Percentiles rank a stretch among this genome's conserved stretches.
Conservation (phyloP, 2,888 invertebrate genomes). For the Leptopterna dolabrata region DNA sequence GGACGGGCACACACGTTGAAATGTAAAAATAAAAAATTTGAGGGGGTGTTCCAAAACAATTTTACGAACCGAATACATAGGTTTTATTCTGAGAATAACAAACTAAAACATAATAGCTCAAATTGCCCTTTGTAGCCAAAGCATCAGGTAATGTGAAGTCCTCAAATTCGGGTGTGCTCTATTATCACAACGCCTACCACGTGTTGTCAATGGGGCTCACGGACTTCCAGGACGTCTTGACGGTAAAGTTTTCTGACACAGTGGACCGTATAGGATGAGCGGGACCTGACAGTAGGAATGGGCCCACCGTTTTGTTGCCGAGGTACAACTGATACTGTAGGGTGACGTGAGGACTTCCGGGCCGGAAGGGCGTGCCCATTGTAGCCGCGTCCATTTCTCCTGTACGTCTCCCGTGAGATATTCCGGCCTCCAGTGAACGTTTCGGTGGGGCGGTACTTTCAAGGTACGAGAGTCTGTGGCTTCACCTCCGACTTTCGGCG, state of each 20-base stretch:
- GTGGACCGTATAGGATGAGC: background rate
- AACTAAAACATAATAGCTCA: too few species aligned
- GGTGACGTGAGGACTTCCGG: conserved; percentile 45
- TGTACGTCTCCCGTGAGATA: conserved; percentile 25
- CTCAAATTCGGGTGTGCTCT: background rate
- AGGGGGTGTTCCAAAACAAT: too few species aligned
- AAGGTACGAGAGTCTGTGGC: background rate
- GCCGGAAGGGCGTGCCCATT: conserved; percentile 46
- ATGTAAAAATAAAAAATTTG: too few species aligned
- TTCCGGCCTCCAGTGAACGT: background rate
- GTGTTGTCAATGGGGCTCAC: background rate
- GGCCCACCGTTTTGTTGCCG: background rate
- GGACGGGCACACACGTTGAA: too few species aligned
- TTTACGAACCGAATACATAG: too few species aligned
- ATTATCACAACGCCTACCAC: too few species aligned
- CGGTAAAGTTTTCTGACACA: background rate
- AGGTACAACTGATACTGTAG: conserved; percentile 28
- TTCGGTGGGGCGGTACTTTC: background rate
- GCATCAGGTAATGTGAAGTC: background rate
- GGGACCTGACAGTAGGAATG: background rate
- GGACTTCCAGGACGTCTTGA: background rate
- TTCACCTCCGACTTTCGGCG: background rate
- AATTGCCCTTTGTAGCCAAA: too few species aligned
- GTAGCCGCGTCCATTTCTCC: conserved; percentile 12
- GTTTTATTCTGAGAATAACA: too few species aligned